These are phyloP conservation scores for Fukomys damarensis DNA, from an alignment of 2,113 vertebrate species.

Conservation along the genomic window DNA sequence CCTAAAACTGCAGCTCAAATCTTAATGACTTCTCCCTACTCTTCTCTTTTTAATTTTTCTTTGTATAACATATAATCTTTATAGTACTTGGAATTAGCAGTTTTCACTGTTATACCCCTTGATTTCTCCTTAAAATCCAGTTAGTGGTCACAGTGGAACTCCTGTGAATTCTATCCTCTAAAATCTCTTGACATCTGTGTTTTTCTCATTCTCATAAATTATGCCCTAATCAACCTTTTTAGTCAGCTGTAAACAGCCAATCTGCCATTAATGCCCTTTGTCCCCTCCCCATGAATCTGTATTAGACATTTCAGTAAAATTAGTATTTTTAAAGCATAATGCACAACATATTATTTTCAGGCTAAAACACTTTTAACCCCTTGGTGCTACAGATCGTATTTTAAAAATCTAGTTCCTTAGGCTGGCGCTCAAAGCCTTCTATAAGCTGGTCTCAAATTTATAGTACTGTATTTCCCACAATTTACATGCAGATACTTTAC, in stretches of 20 bases:
- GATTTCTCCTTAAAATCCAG: not conserved
- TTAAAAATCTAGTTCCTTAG: not conserved
- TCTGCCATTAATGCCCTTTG: not conserved
- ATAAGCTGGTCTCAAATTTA: not conserved
- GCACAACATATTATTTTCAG: not conserved
- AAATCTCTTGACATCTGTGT: not conserved
- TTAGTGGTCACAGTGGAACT: not conserved
- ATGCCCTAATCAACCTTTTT: not conserved
- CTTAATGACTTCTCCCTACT: not conserved
- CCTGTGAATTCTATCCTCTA: slow-evolving; percentile 17
- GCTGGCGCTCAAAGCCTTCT: not conserved
- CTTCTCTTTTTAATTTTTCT: not conserved
- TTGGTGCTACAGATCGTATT: not conserved
- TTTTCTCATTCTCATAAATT: slow-evolving; percentile 41
- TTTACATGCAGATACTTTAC: not conserved
- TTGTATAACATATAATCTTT: not conserved
- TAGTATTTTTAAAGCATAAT: not conserved
- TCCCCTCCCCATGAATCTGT: not conserved
- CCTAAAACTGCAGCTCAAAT: slow-evolving; percentile 21
- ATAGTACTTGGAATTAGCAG: not conserved
- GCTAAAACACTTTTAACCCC: not conserved
- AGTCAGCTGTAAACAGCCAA: not conserved
- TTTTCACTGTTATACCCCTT: slow-evolving; percentile 10
- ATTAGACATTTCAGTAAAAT: not conserved
- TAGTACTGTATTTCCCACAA: not conserved